These are phyloP conservation scores for Ctenopoma multispine DNA, from an alignment of 2,797 vertebrate species.

Conservation along the genomic window DNA sequence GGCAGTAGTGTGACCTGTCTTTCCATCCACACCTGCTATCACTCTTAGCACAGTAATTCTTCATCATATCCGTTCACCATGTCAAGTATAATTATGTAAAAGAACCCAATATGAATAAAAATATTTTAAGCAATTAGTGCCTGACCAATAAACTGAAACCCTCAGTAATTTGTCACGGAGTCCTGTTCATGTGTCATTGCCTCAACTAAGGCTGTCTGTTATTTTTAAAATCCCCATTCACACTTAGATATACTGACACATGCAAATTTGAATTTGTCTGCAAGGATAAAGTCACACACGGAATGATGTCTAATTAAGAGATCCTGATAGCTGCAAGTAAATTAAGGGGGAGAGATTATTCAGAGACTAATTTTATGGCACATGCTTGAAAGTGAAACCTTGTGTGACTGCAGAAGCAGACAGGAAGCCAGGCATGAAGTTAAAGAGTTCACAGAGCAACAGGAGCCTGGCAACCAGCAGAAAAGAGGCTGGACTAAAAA, in stretches of 20 bases:
- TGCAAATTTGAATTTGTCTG: slow-evolving; percentile 33
- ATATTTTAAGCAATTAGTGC: slow-evolving; percentile 35
- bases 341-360: slow-evolving; percentile 34
- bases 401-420: slow-evolving; percentile 71
- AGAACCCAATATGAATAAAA: background rate
- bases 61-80: slow-evolving; percentile 10
- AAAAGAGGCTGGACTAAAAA: slow-evolving; percentile 65
- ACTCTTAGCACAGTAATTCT: slow-evolving; percentile 25
- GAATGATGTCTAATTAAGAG: slow-evolving; percentile 40
- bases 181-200: background rate
- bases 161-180: slow-evolving; percentile 28
- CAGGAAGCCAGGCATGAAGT: slow-evolving; percentile 79
- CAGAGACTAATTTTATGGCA: slow-evolving; percentile 31
- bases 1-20: slow-evolving; percentile 38
- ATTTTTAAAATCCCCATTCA: slow-evolving; percentile 11
- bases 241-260: slow-evolving; percentile 27
- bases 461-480: slow-evolving; percentile 74
- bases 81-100: slow-evolving; percentile 21
- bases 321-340: slow-evolving; percentile 27
- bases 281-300: slow-evolving; percentile 18
- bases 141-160: slow-evolving; percentile 27
- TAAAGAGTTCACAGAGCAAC: slow-evolving; percentile 80
- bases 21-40: slow-evolving; percentile 38
- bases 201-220: background rate
- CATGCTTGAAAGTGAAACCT: slow-evolving; percentile 69